These are phyloP conservation scores for Pheosia gnoma DNA, from an alignment of 2,888 invertebrate species.

Conservation along the genomic window DNA sequence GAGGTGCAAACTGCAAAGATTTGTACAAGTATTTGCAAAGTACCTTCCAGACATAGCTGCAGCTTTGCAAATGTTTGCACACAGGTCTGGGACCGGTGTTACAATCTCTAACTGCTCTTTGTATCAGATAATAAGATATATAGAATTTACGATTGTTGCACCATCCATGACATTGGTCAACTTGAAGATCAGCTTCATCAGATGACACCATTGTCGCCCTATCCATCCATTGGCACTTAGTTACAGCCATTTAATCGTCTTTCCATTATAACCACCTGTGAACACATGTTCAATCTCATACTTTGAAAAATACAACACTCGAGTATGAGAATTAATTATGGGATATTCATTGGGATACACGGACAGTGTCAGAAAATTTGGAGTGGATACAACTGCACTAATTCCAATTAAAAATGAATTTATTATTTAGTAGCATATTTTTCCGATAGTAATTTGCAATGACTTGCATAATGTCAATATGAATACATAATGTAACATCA, in stretches of 20 bases:
- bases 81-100: constrained; percentile 2
- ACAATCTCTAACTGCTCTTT: background rate
- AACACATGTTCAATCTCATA: background rate
- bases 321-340: too few relatives aligned
- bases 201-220: constrained; percentile 2
- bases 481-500: too few relatives aligned
- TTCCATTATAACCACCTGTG: background rate
- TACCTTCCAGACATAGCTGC: background rate
- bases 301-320: background rate
- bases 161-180: constrained; percentile 2
- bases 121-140: constrained; percentile 2
- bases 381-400: too few relatives aligned
- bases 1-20: background rate
- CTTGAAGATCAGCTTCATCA: constrained; percentile 2
- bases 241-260: background rate
- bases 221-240: constrained; percentile 1
- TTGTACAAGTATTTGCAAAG: background rate
- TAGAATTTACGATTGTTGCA: constrained; percentile 1
- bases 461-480: too few relatives aligned
- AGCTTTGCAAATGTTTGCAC: constrained; percentile 1
- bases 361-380: too few relatives aligned
- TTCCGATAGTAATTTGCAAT: too few relatives aligned
- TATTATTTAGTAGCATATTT: too few relatives aligned
- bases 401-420: too few relatives aligned
- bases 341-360: too few relatives aligned